phyloP scores from a whole-genome alignment of 2,113 vertebrate species.

The Microcebus griseorufus region DNA sequence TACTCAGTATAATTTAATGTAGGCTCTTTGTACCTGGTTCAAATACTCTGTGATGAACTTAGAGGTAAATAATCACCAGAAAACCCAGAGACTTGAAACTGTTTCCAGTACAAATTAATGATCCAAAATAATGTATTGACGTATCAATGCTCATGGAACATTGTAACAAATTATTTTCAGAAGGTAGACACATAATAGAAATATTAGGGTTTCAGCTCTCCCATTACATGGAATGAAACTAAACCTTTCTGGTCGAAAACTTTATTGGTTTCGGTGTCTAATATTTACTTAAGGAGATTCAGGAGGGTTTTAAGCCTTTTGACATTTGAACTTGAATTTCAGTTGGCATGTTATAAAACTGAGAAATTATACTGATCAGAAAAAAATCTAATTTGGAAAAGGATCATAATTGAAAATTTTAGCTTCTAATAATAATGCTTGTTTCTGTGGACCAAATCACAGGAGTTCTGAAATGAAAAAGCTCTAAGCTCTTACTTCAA shows the following conservation, averaged over 20 bases:
- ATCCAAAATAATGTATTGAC: neutral
- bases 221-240: neutral
- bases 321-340: neutral
- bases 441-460: neutral
- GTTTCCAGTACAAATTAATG: neutral
- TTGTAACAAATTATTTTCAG: neutral
- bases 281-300: neutral
- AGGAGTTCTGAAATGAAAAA: neutral
- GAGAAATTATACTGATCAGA: neutral
- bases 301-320: neutral
- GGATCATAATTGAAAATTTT: neutral
- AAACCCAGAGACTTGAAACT: neutral
- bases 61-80: neutral
- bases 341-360: neutral
- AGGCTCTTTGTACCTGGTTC: neutral
- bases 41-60: neutral
- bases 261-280: neutral
- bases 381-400: neutral
- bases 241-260: neutral
- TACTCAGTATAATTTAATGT: neutral
- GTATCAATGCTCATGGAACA: neutral
- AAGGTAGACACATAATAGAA: neutral
- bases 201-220: neutral
- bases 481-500: neutral
- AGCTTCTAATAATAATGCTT: neutral